Conservation (phyloP, 2,888 invertebrate species). For the Bombylius major region DNA sequence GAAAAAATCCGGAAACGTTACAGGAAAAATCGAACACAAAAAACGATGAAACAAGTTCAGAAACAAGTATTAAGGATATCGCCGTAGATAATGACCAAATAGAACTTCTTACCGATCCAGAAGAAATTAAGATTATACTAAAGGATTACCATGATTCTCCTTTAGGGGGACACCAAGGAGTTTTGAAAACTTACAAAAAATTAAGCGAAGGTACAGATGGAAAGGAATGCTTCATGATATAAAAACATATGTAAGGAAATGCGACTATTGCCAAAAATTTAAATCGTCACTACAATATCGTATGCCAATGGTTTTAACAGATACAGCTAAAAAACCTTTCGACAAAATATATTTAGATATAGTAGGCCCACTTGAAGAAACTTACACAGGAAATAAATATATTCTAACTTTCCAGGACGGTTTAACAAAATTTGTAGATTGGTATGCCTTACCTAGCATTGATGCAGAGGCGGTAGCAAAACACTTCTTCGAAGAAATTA, state of each 20-base stretch:
- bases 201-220: not conserved
- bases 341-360: not conserved
- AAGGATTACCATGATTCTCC: not conserved
- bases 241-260: not conserved
- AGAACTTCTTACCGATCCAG: not conserved
- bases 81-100: not conserved
- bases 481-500: conserved; percentile 1
- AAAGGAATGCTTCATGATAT: not conserved
- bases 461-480: conserved; percentile 7
- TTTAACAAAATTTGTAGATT: conserved; percentile 5
- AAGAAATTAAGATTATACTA: not conserved
- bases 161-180: not conserved
- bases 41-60: too few species aligned
- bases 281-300: not conserved
- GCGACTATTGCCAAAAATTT: not conserved
- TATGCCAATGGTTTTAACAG: not conserved
- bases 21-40: too few species aligned
- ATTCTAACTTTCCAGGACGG: conserved; percentile 9
- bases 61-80: not conserved
- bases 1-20: too few species aligned
- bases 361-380: not conserved
- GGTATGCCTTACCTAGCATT: conserved; percentile 5
- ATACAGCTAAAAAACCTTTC: not conserved
- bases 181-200: not conserved
- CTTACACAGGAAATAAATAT: conserved; percentile 4